A percentile compares a stretch with the other conserved stretches of the same genome.
phyloP scores from a whole-genome alignment of 2,797 vertebrate genomes.

The Loriculus beryllinus region DNA sequence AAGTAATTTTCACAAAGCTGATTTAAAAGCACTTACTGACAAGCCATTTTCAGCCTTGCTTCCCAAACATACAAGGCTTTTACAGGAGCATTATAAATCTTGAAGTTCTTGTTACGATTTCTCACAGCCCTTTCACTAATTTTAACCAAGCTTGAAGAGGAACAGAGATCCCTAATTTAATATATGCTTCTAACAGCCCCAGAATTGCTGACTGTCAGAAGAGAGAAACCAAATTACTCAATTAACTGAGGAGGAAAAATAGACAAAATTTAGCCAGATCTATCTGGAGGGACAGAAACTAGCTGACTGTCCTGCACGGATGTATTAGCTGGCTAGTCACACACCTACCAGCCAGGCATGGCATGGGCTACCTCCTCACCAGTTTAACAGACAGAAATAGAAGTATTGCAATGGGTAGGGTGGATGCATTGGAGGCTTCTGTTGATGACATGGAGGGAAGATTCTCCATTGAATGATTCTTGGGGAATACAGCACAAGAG shows the following conservation, averaged over 20 bases:
- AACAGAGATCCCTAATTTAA: not conserved
- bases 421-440: not conserved
- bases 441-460: not conserved
- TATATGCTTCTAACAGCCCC: not conserved
- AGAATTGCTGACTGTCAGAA: not conserved
- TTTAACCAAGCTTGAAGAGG: not conserved
- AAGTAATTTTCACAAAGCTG: not conserved
- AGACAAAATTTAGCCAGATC: not conserved
- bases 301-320: not conserved
- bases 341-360: not conserved
- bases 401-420: not conserved
- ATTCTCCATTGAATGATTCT: not conserved
- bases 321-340: not conserved
- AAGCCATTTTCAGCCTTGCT: not conserved
- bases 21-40: conserved; percentile 4
- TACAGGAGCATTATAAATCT: not conserved
- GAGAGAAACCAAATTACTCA: not conserved
- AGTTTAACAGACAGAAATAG: not conserved
- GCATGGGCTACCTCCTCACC: not conserved
- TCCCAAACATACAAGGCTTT: not conserved
- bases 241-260: not conserved
- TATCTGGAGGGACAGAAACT: not conserved
- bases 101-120: not conserved
- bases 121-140: not conserved
- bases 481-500: not conserved